Evolutionary conservation across 1,140 invertebrate genomes (phyloP), one percentile per base, ranked within the genome.

Genomic region (Phocides pigmalion): DNA sequence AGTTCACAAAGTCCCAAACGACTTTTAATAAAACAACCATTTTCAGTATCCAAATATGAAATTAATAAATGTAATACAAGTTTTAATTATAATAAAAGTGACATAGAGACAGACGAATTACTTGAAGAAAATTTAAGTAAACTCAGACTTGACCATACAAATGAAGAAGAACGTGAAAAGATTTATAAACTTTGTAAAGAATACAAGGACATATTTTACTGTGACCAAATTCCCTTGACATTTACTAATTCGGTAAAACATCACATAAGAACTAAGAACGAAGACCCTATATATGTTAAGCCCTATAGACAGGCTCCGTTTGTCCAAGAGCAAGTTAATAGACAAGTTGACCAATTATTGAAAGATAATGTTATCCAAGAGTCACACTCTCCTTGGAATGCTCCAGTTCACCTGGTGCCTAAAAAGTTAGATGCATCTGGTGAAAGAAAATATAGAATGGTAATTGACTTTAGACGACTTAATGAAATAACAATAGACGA

Each of bases 191-290:
- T 79, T 0, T 77, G 68, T 49, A 61, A 67, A 28, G 47, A 68
- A n/a, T 79, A 69, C 61, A 39, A 62, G 5, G 68, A 79, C 25
- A 56, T 75, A 12, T 81, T 79, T 54, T 56, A 74, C 39, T 67
- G 22, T 2, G 72, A 75, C 15, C 8, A 72, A 32, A 62, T 74
- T 1, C 72, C 73, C 0, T 15, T 79, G 20, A 64, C 73, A 9
- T 81, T 81, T 53, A 75, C 75, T 6, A 54, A 81, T 17, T 12
- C 51, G 8, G 42, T 81, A 0, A 81, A 80, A 61, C 78, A 80
- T 41, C 19, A 68, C 37, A 51, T 76, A 0, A 68, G 70, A 67
- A 16, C 64, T 16, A 79, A 53, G 8, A 51, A 74, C 12, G 42
- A 76, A 2, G 66, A 25, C 1, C 71, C 79, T 0, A 66, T 76